Evolutionary conservation across 2,888 invertebrate genomes (phyloP).

Genomic region (Chydorus sphaericus): DNA sequence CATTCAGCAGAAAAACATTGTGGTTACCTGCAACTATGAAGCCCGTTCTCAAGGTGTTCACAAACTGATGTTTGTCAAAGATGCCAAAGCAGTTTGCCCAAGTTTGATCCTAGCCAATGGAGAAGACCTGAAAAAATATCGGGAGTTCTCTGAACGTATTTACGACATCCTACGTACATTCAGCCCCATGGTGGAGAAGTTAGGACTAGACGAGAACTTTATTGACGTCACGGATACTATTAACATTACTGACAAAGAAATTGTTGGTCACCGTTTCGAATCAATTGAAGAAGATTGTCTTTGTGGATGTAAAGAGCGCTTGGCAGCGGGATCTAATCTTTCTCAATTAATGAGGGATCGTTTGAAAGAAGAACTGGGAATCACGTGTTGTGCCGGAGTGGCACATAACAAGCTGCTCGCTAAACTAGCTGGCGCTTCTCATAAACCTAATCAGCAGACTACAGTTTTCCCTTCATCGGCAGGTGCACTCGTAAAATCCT

Average conservation of each 20-base stretch:
- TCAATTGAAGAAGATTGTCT: slow-evolving; percentile 35
- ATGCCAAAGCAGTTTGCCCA: slow-evolving; percentile 57
- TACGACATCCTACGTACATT: slow-evolving; percentile 53
- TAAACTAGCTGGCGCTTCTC: slow-evolving; percentile 42
- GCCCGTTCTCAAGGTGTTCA: slow-evolving; percentile 58
- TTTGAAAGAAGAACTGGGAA: slow-evolving; percentile 48
- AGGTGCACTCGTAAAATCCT: slow-evolving; percentile 45
- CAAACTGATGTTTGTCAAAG: slow-evolving; percentile 62
- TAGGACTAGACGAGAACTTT: slow-evolving; percentile 74
- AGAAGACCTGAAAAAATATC: slow-evolving; percentile 66
- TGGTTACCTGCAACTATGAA: slow-evolving; percentile 71
- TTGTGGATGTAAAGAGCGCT: slow-evolving; percentile 56
- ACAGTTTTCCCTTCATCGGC: slow-evolving; percentile 54
- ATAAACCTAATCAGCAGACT: slow-evolving; percentile 73
- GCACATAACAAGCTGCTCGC: slow-evolving; percentile 71
- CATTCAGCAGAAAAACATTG: slow-evolving; percentile 66
- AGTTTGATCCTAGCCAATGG: slow-evolving; percentile 59
- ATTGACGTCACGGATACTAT: slow-evolving; percentile 60
- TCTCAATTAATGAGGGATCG: slow-evolving; percentile 59
- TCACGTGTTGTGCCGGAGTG: slow-evolving; percentile 68
- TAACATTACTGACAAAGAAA: slow-evolving; percentile 21
- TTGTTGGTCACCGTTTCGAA: slow-evolving; percentile 44
- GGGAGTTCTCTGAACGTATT: slow-evolving; percentile 60
- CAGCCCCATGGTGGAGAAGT: slow-evolving; percentile 57
- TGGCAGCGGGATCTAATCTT: slow-evolving; percentile 54